Conservation (phyloP, 2,113 vertebrate species). For the Sylvietta virens region DNA sequence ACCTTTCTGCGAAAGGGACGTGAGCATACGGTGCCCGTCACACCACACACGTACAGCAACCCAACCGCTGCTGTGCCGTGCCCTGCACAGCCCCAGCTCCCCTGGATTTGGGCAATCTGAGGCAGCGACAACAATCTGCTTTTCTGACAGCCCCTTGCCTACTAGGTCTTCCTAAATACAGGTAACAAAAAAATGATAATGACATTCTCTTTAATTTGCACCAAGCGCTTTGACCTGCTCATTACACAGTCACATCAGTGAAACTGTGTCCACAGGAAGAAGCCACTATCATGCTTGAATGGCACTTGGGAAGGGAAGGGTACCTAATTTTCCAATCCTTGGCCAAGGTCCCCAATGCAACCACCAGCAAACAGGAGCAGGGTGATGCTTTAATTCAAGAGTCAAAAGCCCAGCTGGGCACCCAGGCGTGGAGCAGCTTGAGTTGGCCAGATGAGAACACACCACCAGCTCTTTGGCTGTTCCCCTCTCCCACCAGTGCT, state of each 20-base stretch:
- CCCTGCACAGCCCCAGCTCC: not conserved
- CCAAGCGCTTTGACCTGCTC: not conserved
- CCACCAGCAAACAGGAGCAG: rapidly evolving
- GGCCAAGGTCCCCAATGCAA: not conserved
- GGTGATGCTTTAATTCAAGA: not conserved
- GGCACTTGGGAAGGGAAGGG: not conserved
- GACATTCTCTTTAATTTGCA: not conserved
- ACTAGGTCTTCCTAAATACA: not conserved
- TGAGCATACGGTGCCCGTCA: not conserved
- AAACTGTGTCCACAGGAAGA: not conserved
- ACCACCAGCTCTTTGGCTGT: not conserved
- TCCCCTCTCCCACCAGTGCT: not conserved
- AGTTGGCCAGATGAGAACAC: not conserved
- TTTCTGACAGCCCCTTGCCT: not conserved
- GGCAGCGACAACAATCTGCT: not conserved
- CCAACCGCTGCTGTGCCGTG: rapidly evolving
- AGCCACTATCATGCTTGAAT: not conserved
- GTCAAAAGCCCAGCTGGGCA: rapidly evolving
- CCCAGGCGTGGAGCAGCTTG: rapidly evolving
- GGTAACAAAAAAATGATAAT: not conserved
- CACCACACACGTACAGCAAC: not conserved
- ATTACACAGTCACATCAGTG: not conserved
- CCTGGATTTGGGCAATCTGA: not conserved
- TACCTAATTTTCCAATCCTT: not conserved
- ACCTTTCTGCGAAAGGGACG: not conserved